phyloP scores from a whole-genome alignment of 2,113 vertebrate species.

The Mustela nigripes region DNA sequence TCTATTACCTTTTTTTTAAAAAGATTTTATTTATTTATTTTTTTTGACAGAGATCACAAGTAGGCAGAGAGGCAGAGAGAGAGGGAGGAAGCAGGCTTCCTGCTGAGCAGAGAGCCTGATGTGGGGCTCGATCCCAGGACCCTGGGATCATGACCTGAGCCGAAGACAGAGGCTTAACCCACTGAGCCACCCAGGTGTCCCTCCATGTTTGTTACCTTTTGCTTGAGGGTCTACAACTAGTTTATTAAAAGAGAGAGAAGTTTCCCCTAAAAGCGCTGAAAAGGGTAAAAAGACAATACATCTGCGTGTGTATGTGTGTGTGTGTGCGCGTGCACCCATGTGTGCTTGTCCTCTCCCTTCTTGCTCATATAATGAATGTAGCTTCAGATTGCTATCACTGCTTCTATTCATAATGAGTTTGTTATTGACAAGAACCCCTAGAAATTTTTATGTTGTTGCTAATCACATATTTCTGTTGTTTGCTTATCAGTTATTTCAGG shows the following conservation, averaged over 20 bases:
- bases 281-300: not conserved
- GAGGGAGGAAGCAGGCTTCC: too few species aligned
- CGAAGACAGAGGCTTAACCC: too few species aligned
- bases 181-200: too few species aligned
- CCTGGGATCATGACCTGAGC: too few species aligned
- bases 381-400: not conserved
- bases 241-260: not conserved
- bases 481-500: not conserved
- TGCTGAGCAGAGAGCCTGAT: too few species aligned
- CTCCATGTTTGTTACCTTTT: not conserved
- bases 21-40: too few species aligned
- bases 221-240: not conserved
- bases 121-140: too few species aligned
- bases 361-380: not conserved
- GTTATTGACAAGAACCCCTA: not conserved
- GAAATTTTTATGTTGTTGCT: not conserved
- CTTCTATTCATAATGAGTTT: not conserved
- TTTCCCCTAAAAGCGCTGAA: not conserved
- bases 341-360: not conserved
- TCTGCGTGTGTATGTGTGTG: too few species aligned
- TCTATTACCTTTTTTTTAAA: not conserved
- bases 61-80: too few species aligned
- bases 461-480: not conserved
- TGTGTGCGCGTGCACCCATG: not conserved
- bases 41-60: too few species aligned